phyloP scores from a whole-genome alignment of 2,888 invertebrate species.

The Lycia hirtaria region DNA sequence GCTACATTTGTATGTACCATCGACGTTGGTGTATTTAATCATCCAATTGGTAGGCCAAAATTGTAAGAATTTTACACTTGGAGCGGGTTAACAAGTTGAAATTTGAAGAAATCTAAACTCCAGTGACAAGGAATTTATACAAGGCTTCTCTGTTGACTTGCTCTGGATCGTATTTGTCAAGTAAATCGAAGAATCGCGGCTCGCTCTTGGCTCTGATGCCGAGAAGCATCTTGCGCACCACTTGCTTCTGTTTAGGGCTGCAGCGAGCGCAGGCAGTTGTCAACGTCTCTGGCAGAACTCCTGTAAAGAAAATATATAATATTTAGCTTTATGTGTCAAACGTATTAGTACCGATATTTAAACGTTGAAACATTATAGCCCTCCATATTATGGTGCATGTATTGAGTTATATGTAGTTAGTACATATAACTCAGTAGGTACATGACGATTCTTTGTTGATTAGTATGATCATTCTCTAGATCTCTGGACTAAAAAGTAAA shows the following conservation, averaged over 20 bases:
- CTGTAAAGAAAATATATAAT: conserved; percentile 16
- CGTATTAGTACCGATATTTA: no score
- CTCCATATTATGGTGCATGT: no score
- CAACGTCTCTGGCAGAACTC: conserved; percentile 89
- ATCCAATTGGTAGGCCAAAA: not conserved
- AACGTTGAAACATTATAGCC: no score
- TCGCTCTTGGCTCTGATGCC: conserved; percentile 89
- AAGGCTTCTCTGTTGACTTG: conserved; percentile 87
- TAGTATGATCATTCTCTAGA: no score
- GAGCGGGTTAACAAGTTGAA: not conserved
- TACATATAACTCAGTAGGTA: no score
- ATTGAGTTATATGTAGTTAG: no score
- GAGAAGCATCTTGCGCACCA: conserved; percentile 87
- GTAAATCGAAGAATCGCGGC: conserved; percentile 87
- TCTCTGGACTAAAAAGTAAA: no score
- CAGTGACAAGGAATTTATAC: conserved; percentile 77
- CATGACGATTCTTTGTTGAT: no score
- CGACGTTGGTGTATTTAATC: not conserved
- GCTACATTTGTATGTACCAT: no score
- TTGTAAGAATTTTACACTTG: not conserved
- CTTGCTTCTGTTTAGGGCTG: conserved; percentile 86
- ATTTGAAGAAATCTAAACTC: conserved; percentile 63
- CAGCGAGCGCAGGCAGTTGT: conserved; percentile 88
- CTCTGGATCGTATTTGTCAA: conserved; percentile 90
- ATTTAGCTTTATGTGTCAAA: not conserved